Base-by-base conservation (phyloP, 2,113 vertebrate genomes). In the Phyllopteryx taeniolatus region DNA sequence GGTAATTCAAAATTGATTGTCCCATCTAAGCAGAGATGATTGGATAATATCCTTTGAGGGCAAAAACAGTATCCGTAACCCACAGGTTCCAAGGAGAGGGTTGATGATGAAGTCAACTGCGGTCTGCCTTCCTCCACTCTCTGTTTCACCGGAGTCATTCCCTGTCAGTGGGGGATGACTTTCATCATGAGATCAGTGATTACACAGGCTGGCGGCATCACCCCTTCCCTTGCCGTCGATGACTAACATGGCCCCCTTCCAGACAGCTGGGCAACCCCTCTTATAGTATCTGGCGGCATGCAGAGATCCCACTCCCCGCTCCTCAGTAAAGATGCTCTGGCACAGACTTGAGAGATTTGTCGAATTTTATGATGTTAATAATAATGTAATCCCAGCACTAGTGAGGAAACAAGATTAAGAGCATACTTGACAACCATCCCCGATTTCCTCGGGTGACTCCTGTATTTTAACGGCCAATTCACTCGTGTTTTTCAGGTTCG, bases 31-130 rank as follows among this genome's bases (percentile, higher is more conserved):
- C n/a, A 22, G 53, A 56, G 53, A 19, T 6, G 49, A 51, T 51
- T 51, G 49, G 49, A 51, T 20, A 8, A 63, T 43, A 63, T n/a
- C 35, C 20, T 63, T 19, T 63, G 8, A 42, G 61, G 17, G 61
- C 19, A 20, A 63, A 42, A 19, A 56, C 53, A 8, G n/a, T 22
- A 56, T 42, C 39, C 19, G 35, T 35, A 42, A 42, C 65, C 59
- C 64, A 20, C 44, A 11, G 54, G 77, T 68, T 85, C 82, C 57
- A 15, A 33, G 51, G 88, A 78, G 78, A 85, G 72, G 46, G 77
- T 80, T 82, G 42, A 70, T 88, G 81, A 89, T 89, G 83, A 85
- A 90, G 84, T 86, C 83, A 78, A 82, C 74, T 74, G 76, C 70
- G 10, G 78, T 77, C 67, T 69, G 70, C 78, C 74, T 73, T 68